A percentile compares a stretch with the other conserved stretches of the same genome.
phyloP scores from a whole-genome alignment of 37 sponge, comb jelly and placozoan species.

The Crambe crambe region DNA sequence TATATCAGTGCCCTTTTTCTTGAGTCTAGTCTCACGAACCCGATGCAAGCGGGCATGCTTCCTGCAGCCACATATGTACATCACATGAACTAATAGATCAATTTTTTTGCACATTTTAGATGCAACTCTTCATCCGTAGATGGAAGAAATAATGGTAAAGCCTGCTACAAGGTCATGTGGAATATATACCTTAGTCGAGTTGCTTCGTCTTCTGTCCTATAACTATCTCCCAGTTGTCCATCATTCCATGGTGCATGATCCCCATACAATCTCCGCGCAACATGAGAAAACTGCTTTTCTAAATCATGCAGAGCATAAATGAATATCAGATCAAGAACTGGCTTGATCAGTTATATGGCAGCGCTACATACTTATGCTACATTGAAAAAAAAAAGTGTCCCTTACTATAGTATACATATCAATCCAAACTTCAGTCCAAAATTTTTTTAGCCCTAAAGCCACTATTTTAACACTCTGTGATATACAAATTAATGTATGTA shows the following conservation, averaged over 20 bases:
- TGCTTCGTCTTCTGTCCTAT: background rate
- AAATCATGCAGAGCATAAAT: no score
- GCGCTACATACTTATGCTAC: no score
- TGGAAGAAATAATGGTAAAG: background rate
- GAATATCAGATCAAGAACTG: no score
- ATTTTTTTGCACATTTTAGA: no score
- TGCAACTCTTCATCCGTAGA: no score
- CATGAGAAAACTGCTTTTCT: background rate
- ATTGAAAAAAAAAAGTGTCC: no score
- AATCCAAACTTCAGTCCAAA: no score
- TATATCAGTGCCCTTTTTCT: background rate
- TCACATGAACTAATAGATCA: no score
- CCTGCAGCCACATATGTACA: background rate
- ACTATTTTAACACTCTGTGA: no score
- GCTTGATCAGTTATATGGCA: no score
- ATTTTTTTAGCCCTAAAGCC: no score
- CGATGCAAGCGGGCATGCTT: conserved; percentile 10
- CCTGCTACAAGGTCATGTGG: background rate
- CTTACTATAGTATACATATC: no score
- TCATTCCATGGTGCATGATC: background rate
- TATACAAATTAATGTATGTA: background rate
- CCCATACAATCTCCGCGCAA: conserved; percentile 20
- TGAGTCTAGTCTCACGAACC: background rate
- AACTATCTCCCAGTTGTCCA: background rate
- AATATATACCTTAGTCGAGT: conserved; percentile 11